phyloP scores from a whole-genome alignment of 2,113 vertebrate genomes.

The Pardalotus punctatus region DNA sequence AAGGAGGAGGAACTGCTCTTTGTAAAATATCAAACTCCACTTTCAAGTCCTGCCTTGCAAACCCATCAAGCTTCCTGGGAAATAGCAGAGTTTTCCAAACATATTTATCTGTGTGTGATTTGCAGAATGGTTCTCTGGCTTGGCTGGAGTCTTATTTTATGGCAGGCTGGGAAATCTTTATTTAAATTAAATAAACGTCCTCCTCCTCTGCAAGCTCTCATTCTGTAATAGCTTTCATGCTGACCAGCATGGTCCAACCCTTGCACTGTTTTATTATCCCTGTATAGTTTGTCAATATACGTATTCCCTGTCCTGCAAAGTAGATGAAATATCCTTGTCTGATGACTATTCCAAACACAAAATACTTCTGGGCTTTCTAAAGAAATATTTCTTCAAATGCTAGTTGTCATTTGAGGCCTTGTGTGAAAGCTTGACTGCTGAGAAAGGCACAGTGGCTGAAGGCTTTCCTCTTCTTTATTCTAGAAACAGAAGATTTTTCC shows the following conservation, averaged over 20 bases:
- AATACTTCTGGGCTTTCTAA: conserved; percentile 13
- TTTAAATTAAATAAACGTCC: not conserved
- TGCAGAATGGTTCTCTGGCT: not conserved
- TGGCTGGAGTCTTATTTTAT: not conserved
- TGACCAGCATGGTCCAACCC: not conserved
- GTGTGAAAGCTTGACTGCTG: not conserved
- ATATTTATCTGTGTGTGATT: not conserved
- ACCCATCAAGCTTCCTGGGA: not conserved
- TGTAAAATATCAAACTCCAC: not conserved
- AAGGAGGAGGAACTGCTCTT: not conserved
- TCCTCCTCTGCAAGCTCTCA: not conserved
- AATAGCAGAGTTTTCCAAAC: not conserved
- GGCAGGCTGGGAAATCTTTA: not conserved
- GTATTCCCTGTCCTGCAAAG: not conserved
- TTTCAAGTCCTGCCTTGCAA: not conserved
- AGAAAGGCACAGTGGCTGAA: conserved; percentile 2
- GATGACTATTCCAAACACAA: conserved; percentile 36
- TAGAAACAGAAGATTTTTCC: conserved; percentile 38
- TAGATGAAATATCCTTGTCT: not conserved
- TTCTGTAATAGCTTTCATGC: not conserved
- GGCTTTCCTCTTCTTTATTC: conserved; percentile 47
- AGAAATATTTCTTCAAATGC: conserved; percentile 17
- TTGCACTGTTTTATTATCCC: not conserved
- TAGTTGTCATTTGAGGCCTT: not conserved
- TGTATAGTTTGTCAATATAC: not conserved